Evolutionary conservation across 2,113 vertebrate genomes (phyloP), one percentile per base, ranked within the genome.

Genomic region (Sturnus vulgaris): DNA sequence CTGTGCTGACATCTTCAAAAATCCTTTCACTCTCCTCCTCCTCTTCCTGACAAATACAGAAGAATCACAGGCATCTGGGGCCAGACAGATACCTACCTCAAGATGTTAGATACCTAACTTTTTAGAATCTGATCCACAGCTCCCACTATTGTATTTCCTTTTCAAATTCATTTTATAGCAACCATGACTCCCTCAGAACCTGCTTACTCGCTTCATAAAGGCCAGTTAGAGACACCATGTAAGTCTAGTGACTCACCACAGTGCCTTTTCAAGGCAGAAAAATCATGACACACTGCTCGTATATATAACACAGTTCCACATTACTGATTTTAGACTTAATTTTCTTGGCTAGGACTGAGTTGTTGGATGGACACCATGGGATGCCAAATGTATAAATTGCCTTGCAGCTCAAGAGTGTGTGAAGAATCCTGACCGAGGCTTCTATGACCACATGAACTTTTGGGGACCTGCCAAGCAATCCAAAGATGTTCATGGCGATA

Each of bases 191-290:
- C 88, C 56, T 88, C 47, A 78, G 79, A 94, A 94, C 56, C 72
- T 70, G 39, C 76, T 88, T 81, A 60, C 52, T 56, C 86, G 44
- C 78, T 86, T 88, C 52, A 53, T 78, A 88, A 92, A 92, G 64
- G 49, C 76, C 68, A 39, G 76, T 96, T 70, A 90, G 68, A 94
- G 72, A 78, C 60, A 64, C 19, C 40, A 20, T 64, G 75, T 60
- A 90, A 88, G 30, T 63, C 66, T 22, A 66, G 82, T 90, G 92
- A 92, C 85, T 93, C 64, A 81, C 50, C 87, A 87, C 55, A 49
- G 59, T 39, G 82, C 39, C 82, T 96, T 83, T 95, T 71, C 90
- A 93, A 93, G 82, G 82, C 82, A 93, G 85, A 81, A 96, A 46
- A 92, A 81, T 75, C 92, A 90, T 53, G 68, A 81, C 60, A 86